Conservation (phyloP, 2,888 invertebrate genomes). For the Ferrisia virgata region DNA sequence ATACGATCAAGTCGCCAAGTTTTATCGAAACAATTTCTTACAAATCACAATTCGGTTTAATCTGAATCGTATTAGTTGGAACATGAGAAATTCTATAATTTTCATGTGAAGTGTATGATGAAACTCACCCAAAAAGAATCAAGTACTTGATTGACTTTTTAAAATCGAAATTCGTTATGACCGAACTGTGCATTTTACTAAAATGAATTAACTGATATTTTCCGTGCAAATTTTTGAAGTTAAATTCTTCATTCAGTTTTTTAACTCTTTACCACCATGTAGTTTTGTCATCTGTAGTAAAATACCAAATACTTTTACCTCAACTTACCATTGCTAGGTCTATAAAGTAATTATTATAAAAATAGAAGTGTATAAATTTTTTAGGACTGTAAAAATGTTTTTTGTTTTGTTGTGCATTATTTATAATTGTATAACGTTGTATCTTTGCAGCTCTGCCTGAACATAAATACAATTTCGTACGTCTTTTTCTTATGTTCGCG, state of each 20-base stretch:
- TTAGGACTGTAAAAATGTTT: neutral
- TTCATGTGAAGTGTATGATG: neutral
- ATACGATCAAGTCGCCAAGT: neutral
- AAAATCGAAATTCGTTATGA: neutral
- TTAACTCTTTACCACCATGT: no score
- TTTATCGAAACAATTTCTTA: neutral
- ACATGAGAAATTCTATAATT: neutral
- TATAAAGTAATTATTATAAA: neutral
- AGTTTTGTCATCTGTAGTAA: neutral
- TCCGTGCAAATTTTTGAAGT: no score
- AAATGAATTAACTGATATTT: neutral
- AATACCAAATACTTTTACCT: neutral
- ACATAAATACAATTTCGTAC: constrained; percentile 10
- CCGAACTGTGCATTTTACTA: neutral
- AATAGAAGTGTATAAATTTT: neutral
- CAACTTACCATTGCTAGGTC: neutral
- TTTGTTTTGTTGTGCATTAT: neutral
- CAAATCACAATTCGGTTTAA: neutral
- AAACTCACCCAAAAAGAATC: neutral
- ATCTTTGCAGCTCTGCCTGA: neutral
- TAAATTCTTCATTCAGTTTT: no score
- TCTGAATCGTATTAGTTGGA: neutral
- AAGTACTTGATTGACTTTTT: no score
- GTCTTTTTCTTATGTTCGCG: neutral
- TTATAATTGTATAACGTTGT: neutral